Base-by-base conservation (phyloP, 2,113 vertebrate genomes). In the Rostratula benghalensis region DNA sequence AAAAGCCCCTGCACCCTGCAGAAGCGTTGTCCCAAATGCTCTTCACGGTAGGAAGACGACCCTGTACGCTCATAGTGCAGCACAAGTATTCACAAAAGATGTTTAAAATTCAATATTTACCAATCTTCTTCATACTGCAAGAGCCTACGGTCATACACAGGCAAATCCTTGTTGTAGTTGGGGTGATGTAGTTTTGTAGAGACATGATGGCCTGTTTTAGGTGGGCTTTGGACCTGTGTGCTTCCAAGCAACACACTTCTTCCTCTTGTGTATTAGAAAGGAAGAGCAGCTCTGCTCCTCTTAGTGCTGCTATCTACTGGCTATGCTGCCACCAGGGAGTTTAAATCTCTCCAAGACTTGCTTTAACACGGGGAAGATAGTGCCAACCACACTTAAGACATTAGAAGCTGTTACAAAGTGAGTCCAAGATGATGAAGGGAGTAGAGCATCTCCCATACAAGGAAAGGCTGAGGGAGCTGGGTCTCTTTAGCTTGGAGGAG, bases 201-300 rank as follows among this genome's bases (percentile, higher is more conserved):
- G 48, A 79, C 41, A 50, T 7, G 24, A 7, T 9, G 59, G 57
- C 56, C 39, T 6, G 7, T 3, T 37, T 10, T 11, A 87, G 39
- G 15, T 25, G 9, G 57, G 7, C 39, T 96, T 33, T 45, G 54
- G 50, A 60, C 63, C 59, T 6, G 10, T 4, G 9, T 9, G 9
- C 53, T 63, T 79, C 59, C 45, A 4, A 12, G 27, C 31, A 65
- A 45, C 68, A 45, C 21, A 6, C 22, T 50, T 60, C 25, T 39
- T 39, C 30, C 56, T 50, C 30, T 25, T 37, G 11, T 3, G 2
- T 50, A 15, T 2, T n/a, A 11, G 0, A 0, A 68, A 82, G 56
- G 8, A 48, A 53, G 64, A 60, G 50, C 68, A 48, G 54, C 67
- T 80, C 75, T 45, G 63, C 17, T 76, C 1, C 54, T 57, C 53